Evolutionary conservation across 1,140 invertebrate genomes (phyloP).

Genomic region (Zelostemma sp.): DNA sequence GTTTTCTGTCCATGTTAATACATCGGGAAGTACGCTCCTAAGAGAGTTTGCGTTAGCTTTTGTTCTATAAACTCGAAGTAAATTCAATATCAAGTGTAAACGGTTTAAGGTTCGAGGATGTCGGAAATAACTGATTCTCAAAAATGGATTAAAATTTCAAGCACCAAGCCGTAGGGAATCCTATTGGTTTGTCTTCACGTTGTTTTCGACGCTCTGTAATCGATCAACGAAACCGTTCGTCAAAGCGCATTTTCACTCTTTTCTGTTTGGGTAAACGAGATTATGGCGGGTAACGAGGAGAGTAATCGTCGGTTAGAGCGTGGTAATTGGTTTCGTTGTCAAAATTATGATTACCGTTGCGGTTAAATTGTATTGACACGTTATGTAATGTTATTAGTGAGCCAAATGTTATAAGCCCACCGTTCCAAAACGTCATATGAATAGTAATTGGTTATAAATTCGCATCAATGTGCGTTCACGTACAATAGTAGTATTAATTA

Average conservation of each 20-base stretch:
- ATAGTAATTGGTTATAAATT: constrained; percentile 36
- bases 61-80: constrained; percentile 13
- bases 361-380: too few relatives aligned
- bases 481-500: constrained; percentile 42
- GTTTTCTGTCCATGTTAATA: constrained; percentile 26
- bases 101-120: constrained; percentile 15
- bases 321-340: too few relatives aligned
- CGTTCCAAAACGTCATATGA: constrained; percentile 22
- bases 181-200: too few relatives aligned
- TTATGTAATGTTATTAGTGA: constrained; percentile 1
- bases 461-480: constrained; percentile 32
- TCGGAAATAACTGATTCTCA: constrained; percentile 14
- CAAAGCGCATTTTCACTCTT: too few relatives aligned
- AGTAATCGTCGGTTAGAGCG: too few relatives aligned
- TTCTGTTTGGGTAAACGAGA: too few relatives aligned
- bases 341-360: too few relatives aligned
- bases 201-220: too few relatives aligned
- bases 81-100: constrained; percentile 25
- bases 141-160: constrained; percentile 1
- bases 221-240: too few relatives aligned
- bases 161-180: too few relatives aligned
- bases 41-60: constrained; percentile 12
- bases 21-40: constrained; percentile 6
- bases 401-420: constrained; percentile 7
- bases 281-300: too few relatives aligned